Evolutionary conservation across 2,888 invertebrate genomes (phyloP), one percentile per base, ranked within the genome.

Genomic region (Phengaris alcon): DNA sequence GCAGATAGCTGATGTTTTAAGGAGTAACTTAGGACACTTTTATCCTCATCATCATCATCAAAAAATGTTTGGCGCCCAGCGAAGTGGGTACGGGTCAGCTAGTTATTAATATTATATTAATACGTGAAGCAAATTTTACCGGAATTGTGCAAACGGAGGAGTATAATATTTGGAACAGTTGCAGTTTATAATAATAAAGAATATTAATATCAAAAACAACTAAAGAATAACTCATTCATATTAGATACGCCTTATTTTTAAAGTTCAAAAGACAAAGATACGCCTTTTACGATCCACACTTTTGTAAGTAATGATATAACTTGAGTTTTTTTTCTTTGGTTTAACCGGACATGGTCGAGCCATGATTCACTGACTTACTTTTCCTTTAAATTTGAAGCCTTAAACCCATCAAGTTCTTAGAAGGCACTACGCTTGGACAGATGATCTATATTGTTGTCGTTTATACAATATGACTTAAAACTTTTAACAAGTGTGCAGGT

Each of bases 361-460:
- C 70, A 74, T 79, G 79, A 79, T 64, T 79, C 79, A 78, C 64
- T 48, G 57, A 74, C 76, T 74, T 57, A 77, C 77, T 76, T 75
- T 74, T 73, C 57, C 54, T 74, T 44, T 48, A 55, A n/a, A 48
- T 13, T 59, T 57, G 15, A 74, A 59, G 74, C 46, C 59, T 59
- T 22, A 74, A 46, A 48, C 74, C 59, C 48, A 46, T 74, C 59
- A 54, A 7, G 54, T 72, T 72, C 72, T 64, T 64, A 64, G 64
- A 64, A 64, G 35, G 35, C 64, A 35, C 35, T 35, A 44, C 12
- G 44, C 13, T 52, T 52, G 52, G 9, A 52, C 9, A 52, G 52
- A 35, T 64, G 64, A 35, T 64, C 64, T 64, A n/a, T n/a, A n/a
- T n/a, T 52, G 8, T 52, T 9, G 4, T 12, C 35, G 4, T 35